Evolutionary conservation across 1,140 invertebrate species (phyloP), one percentile per base, ranked within the genome.

Genomic region (Calephelis nemesis): DNA sequence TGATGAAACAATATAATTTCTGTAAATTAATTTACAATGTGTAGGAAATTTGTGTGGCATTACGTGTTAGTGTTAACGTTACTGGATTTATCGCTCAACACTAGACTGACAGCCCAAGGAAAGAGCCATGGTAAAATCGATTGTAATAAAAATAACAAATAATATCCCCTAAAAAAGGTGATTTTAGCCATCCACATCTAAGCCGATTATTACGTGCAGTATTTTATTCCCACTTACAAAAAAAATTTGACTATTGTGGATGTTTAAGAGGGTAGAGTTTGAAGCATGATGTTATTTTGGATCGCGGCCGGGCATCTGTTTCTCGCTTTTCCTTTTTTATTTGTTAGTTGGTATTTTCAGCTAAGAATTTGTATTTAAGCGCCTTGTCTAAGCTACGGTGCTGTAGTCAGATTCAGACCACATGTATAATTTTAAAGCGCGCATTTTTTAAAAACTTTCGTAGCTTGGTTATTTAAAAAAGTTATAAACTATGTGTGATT

Each of bases 51-150:
- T 71, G 78, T 89, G 74, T 88, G 84, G 87, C 87, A 79, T 85
- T 90, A 88, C 70, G 78, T 88, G 79, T 84, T 91, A 75, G 72
- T 87, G 77, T 81, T 91, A 77, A 88, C 87, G 65, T 81, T 88
- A 67, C 78, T 89, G 73, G 87, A 91, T 84, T 82, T 88, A 80
- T 84, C 88, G 58, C 77, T 86, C 49, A 88, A 89, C 69, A 85
- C 82, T 62, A 88, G 84, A 79, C 75, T 89, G 84, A 84, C 85
- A 82, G 87, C 87, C 52, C 85, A 86, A 74, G 87, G 88, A 78
- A 87, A 91, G 79, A 91, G 85, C 77, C 85, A 91, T 86, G 88
- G 87, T 91, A 91, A 89, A 83, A 88, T 90, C 87, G 83, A 89
- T 89, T 85, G 42, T 47, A 58, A 58, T 60, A n/a, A 54, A 67